These are phyloP conservation scores for Plagodis pulveraria DNA, from an alignment of 2,888 invertebrate species.

Conservation along the genomic window DNA sequence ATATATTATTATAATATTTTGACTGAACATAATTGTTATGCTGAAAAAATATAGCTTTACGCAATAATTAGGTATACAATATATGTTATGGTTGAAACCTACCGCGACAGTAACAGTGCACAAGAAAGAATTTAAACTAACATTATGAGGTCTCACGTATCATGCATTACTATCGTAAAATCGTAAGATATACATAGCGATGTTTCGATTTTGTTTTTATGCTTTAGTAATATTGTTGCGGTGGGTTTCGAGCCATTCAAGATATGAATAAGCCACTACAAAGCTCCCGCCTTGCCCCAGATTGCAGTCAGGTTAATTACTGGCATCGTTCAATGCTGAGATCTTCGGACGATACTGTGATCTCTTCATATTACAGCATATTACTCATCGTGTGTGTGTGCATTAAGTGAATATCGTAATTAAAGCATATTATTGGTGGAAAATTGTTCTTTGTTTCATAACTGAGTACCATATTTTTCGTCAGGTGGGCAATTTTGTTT, in stretches of 20 bases:
- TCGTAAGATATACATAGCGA: no score
- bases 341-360: slow-evolving; percentile 60
- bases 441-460: slow-evolving; percentile 37
- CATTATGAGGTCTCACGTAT: no score
- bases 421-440: slow-evolving; percentile 35
- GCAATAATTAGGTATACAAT: slow-evolving; percentile 46
- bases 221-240: not conserved
- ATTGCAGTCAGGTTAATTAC: slow-evolving; percentile 56
- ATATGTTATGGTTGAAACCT: not conserved
- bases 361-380: slow-evolving; percentile 47
- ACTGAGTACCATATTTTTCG: slow-evolving; percentile 13
- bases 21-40: slow-evolving; percentile 41
- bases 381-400: slow-evolving; percentile 42
- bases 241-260: not conserved
- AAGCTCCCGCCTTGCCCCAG: slow-evolving; percentile 56
- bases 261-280: slow-evolving; percentile 15
- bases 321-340: slow-evolving; percentile 61
- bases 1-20: slow-evolving; percentile 39
- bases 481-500: not conserved
- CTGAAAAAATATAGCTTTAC: slow-evolving; percentile 45
- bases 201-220: no score
- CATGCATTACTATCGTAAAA: no score
- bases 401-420: slow-evolving; percentile 56
- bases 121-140: no score
- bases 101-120: not conserved